A percentile compares a stretch with the other conserved stretches of the same genome.
phyloP scores from a whole-genome alignment of 2,113 vertebrate genomes.

The Rhinolophus sinicus region DNA sequence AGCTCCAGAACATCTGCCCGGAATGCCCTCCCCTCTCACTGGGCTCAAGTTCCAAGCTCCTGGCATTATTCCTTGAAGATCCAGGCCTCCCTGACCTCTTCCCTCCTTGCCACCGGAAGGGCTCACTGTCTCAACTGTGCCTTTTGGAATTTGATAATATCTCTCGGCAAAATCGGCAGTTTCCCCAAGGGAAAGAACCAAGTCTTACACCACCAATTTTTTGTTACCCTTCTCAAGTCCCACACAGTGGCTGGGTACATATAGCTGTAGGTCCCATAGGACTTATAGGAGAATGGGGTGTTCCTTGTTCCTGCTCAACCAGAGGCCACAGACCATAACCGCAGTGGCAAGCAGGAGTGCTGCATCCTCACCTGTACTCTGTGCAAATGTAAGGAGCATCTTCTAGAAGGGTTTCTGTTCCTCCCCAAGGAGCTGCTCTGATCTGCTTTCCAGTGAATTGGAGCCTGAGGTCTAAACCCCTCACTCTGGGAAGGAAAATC shows the following conservation, averaged over 20 bases:
- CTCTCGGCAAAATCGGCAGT: background rate
- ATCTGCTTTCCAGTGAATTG: background rate
- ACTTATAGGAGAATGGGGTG: background rate
- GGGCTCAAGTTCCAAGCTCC: background rate
- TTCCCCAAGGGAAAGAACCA: background rate
- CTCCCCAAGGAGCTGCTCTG: background rate
- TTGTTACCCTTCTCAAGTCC: background rate
- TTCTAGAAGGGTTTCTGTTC: background rate
- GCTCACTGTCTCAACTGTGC: background rate
- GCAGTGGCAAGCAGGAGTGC: background rate
- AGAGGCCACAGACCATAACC: background rate
- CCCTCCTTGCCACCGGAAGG: background rate
- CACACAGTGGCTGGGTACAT: background rate
- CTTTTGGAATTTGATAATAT: background rate
- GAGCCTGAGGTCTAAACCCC: background rate
- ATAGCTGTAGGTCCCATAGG: background rate
- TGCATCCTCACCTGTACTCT: background rate
- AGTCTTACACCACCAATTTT: background rate
- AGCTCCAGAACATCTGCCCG: background rate
- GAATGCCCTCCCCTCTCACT: background rate
- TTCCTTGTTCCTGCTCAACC: background rate
- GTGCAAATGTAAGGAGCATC: background rate
- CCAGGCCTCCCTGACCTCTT: slow-evolving; percentile 37
- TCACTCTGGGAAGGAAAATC: background rate
- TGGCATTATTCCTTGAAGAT: slow-evolving; percentile 4